phyloP scores from a whole-genome alignment of 2,888 invertebrate species.

The Caenorhabditis macrosperma region DNA sequence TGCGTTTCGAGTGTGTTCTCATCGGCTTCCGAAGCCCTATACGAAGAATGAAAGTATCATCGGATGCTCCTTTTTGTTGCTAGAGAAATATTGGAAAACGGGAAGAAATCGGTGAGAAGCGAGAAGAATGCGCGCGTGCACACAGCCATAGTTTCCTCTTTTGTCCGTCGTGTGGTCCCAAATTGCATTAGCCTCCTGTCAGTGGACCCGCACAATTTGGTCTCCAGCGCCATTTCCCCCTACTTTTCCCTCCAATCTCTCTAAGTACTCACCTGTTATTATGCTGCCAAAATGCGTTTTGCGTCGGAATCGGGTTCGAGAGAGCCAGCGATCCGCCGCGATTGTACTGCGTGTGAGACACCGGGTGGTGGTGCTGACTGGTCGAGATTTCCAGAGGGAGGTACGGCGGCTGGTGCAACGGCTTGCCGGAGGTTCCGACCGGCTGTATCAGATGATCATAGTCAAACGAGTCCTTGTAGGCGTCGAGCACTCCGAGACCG shows the following conservation, averaged over 20 bases:
- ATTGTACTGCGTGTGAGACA: slow-evolving; percentile 17
- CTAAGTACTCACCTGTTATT: slow-evolving; percentile 20
- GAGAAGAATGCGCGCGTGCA: background rate
- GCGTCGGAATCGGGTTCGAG: slow-evolving; percentile 68
- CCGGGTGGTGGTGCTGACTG: slow-evolving; percentile 14
- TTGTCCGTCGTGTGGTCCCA: slow-evolving; percentile 25
- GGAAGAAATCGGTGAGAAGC: background rate
- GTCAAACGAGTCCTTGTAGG: slow-evolving; percentile 47
- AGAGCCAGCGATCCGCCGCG: slow-evolving; percentile 44
- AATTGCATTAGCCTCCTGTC: slow-evolving; percentile 34
- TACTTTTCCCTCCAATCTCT: background rate
- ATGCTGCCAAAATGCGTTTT: slow-evolving; percentile 66
- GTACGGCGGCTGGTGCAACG: slow-evolving; percentile 45
- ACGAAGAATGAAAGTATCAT: background rate
- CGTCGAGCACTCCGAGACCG: slow-evolving; percentile 63
- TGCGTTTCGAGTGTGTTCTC: slow-evolving; percentile 20
- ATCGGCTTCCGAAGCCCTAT: slow-evolving; percentile 12
- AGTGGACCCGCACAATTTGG: slow-evolving; percentile 15
- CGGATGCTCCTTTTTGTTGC: background rate
- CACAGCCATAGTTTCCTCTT: background rate
- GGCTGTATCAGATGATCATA: slow-evolving; percentile 42
- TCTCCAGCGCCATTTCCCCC: background rate
- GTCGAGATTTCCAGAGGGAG: slow-evolving; percentile 61
- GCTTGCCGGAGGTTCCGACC: slow-evolving; percentile 18
- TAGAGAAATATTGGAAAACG: background rate